Evolutionary conservation across 37 sponge, comb jelly and placozoan species (phyloP).

Genomic region (Chondrilla cf. caribensis): DNA sequence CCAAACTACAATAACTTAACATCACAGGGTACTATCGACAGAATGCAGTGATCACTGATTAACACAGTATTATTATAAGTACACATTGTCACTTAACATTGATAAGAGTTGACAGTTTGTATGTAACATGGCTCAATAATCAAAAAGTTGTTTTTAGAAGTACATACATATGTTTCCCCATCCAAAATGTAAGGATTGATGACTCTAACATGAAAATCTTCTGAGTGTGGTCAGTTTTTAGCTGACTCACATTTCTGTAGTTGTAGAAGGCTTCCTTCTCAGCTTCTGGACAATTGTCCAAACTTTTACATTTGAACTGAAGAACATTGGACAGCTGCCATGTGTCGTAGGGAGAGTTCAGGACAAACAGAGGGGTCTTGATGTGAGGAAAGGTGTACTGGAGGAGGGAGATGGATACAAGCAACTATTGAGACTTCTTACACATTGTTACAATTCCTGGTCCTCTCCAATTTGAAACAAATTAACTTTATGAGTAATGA

Average conservation of each 20-base stretch:
- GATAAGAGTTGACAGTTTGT: background rate
- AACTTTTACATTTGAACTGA: conserved; percentile 52
- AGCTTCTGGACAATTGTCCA: conserved; percentile 44
- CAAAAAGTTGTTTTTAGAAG: no score
- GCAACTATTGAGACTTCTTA: no score
- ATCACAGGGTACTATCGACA: no score
- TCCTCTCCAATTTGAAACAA: no score
- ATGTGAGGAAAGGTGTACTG: conserved; percentile 77
- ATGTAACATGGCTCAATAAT: no score
- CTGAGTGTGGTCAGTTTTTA: no score
- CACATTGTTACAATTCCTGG: no score
- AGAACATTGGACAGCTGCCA: conserved; percentile 59
- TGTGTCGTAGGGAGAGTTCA: conserved; percentile 73
- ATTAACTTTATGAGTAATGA: no score
- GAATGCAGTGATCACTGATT: no score
- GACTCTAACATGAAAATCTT: background rate
- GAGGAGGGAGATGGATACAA: background rate
- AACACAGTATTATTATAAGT: no score
- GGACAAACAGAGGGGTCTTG: conserved; percentile 63
- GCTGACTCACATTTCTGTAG: conserved; percentile 48
- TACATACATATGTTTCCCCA: background rate
- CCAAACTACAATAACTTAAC: no score
- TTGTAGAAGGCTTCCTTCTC: conserved; percentile 46
- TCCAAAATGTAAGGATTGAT: no score
- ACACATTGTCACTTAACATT: background rate